These are phyloP conservation scores for Eilema sororculum DNA, from an alignment of 2,888 invertebrate genomes.

Conservation along the genomic window DNA sequence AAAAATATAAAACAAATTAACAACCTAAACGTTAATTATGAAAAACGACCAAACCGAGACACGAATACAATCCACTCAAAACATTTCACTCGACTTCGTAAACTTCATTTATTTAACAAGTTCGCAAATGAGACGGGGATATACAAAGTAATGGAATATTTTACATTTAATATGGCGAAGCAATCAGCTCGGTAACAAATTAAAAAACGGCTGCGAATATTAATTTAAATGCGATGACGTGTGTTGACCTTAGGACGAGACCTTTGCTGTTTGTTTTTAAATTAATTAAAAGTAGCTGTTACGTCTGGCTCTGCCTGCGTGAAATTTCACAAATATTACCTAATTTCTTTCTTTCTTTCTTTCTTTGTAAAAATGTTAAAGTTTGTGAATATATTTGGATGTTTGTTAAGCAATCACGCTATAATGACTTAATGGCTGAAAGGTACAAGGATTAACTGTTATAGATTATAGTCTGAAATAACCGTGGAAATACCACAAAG, in stretches of 20 bases:
- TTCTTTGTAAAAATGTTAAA: no score
- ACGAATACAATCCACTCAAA: conserved; percentile 19
- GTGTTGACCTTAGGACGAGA: conserved; percentile 24
- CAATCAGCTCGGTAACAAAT: conserved; percentile 40
- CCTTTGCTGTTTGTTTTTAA: conserved; percentile 7
- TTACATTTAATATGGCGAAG: conserved; percentile 35
- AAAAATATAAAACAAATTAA: conserved; percentile 24
- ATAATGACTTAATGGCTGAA: no score
- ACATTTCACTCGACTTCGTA: conserved; percentile 26
- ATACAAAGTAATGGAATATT: conserved; percentile 19
- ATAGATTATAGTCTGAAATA: no score
- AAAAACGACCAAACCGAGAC: conserved; percentile 37
- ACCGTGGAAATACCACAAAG: no score
- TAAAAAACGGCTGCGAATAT: conserved; percentile 36
- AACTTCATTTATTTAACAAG: conserved; percentile 40
- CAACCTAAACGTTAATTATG: conserved; percentile 33
- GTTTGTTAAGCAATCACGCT: no score
- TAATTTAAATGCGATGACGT: conserved; percentile 30
- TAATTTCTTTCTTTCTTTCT: no score
- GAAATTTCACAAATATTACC: background rate
- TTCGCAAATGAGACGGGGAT: conserved; percentile 29
- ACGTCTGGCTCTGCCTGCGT: background rate
- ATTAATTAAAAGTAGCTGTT: background rate
- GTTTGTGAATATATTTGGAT: no score
- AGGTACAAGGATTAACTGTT: no score